A percentile compares a stretch with the other conserved stretches of the same genome.
These are phyloP conservation scores for Cisticola juncidis DNA, from an alignment of 2,113 vertebrate genomes.

Conservation along the genomic window DNA sequence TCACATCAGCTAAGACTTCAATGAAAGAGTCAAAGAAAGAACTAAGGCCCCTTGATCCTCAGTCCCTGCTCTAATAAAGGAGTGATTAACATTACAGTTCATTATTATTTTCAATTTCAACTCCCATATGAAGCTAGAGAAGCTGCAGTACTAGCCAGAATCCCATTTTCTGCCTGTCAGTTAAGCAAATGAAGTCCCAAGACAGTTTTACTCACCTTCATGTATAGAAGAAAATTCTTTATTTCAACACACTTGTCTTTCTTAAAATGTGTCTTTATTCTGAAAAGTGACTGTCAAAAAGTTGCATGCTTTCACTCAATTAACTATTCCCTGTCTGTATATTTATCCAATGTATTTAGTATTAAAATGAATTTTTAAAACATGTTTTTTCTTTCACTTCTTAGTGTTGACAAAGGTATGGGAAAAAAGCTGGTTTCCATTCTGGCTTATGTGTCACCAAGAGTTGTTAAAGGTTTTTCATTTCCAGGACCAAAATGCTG, in stretches of 20 bases:
- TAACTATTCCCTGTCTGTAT: background rate
- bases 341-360: background rate
- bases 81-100: slow-evolving; percentile 50
- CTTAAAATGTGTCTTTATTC: slow-evolving; percentile 35
- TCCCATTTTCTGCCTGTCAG: slow-evolving; percentile 47
- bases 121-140: slow-evolving; percentile 14
- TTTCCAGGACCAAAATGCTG: background rate
- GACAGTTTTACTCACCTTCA: slow-evolving; percentile 32
- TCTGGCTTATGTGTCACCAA: background rate
- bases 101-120: slow-evolving; percentile 47
- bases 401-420: background rate
- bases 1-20: background rate
- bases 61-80: slow-evolving; percentile 37
- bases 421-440: background rate
- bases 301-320: background rate
- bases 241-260: background rate
- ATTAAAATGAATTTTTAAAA: background rate
- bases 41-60: background rate
- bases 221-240: slow-evolving; percentile 10
- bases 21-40: background rate
- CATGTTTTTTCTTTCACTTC: background rate
- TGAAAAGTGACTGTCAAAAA: background rate
- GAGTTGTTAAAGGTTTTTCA: background rate
- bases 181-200: slow-evolving; percentile 50
- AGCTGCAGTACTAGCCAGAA: slow-evolving; percentile 10